Percentiles rank a stretch among this genome's conserved stretches.
phyloP scores from a whole-genome alignment of 2,797 vertebrate species.

The Gymnothorax reevesii region DNA sequence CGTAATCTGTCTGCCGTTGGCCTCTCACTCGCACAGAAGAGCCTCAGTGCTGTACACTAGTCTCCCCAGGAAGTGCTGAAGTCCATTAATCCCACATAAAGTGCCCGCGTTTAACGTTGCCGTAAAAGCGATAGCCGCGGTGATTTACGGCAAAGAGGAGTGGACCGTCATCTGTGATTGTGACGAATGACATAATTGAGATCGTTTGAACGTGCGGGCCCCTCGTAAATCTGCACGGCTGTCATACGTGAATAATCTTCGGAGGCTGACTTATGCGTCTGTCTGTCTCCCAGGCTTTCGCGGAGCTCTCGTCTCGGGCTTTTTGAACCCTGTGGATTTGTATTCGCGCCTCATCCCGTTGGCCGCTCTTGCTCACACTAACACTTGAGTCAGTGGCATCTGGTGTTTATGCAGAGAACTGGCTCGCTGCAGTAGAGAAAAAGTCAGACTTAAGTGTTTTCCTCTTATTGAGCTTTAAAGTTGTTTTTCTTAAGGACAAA shows the following conservation, averaged over 20 bases:
- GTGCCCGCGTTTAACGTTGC: slow-evolving; percentile 28
- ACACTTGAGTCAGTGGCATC: slow-evolving; percentile 49
- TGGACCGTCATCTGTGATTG: slow-evolving; percentile 16
- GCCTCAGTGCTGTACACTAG: slow-evolving; percentile 45
- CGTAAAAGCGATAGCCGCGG: slow-evolving; percentile 32
- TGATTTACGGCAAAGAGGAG: slow-evolving; percentile 46
- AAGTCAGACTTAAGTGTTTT: no score
- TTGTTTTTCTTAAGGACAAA: no score
- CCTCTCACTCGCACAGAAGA: slow-evolving; percentile 32
- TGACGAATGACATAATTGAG: slow-evolving; percentile 13
- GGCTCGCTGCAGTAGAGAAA: no score
- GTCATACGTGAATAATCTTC: background rate
- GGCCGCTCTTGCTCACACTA: slow-evolving; percentile 45
- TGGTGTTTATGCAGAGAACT: slow-evolving; percentile 40
- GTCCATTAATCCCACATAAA: slow-evolving; percentile 48
- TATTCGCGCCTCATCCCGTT: slow-evolving; percentile 35
- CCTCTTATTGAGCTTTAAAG: no score
- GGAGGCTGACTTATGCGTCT: background rate
- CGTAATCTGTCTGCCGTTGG: slow-evolving; percentile 42
- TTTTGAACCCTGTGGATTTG: slow-evolving; percentile 50
- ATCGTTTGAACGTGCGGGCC: background rate
- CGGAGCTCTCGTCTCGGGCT: slow-evolving; percentile 19
- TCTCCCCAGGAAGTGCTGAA: background rate
- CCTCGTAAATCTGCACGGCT: background rate
- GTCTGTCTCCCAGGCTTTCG: background rate